phyloP scores from a whole-genome alignment of 2,888 invertebrate species.

The Seira musarum region DNA sequence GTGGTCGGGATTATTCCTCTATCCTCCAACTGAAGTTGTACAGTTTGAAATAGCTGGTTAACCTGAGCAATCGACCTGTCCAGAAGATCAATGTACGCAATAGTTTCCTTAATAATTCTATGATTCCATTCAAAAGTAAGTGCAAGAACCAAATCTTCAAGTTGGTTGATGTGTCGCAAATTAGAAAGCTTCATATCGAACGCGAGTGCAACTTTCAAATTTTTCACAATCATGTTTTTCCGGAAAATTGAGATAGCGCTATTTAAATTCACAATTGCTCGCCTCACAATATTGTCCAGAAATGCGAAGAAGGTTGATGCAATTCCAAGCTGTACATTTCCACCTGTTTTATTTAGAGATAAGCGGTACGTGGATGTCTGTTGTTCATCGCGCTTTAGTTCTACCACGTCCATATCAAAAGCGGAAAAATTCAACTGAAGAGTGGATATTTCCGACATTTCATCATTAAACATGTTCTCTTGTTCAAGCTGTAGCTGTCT shows the following conservation, averaged over 20 bases:
- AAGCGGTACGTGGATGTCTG: background rate
- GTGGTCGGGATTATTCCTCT: constrained; percentile 9
- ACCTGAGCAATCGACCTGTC: constrained; percentile 26
- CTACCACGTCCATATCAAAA: constrained; percentile 26
- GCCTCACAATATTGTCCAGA: constrained; percentile 20
- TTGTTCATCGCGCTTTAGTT: background rate
- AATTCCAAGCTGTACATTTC: constrained; percentile 23
- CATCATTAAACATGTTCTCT: background rate
- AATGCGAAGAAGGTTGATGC: constrained; percentile 8
- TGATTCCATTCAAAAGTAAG: constrained; percentile 19
- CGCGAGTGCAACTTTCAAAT: constrained; percentile 1
- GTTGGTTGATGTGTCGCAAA: constrained; percentile 7
- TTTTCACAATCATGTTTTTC: constrained; percentile 6
- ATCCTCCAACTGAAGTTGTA: constrained; percentile 39
- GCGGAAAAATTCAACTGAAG: constrained; percentile 22
- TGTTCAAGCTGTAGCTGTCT: background rate
- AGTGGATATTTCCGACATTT: background rate
- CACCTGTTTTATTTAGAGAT: constrained; percentile 14
- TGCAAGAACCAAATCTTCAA: constrained; percentile 36
- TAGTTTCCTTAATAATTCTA: constrained; percentile 16
- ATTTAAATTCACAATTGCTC: constrained; percentile 28
- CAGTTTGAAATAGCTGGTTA: constrained; percentile 28
- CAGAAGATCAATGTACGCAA: constrained; percentile 10
- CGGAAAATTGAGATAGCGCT: constrained; percentile 17
- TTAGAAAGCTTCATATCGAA: background rate